phyloP scores from a whole-genome alignment of 1,140 invertebrate species.

The Probaryconus sp. region DNA sequence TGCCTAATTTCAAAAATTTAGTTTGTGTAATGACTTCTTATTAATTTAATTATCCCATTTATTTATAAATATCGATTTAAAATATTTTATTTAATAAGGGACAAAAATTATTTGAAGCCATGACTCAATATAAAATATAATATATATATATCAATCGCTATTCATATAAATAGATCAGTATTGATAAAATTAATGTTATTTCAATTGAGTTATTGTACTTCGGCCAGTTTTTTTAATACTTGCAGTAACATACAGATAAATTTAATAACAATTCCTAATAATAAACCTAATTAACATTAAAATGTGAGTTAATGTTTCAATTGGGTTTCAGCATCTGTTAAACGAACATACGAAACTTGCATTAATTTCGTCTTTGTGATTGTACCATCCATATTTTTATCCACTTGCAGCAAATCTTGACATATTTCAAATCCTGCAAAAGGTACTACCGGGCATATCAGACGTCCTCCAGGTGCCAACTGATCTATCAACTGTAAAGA shows the following conservation, averaged over 20 bases:
- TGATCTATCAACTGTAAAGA: slow-evolving; percentile 78
- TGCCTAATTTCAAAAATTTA: too few species aligned
- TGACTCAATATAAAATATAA: slow-evolving; percentile 37
- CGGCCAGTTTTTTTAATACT: slow-evolving; percentile 39
- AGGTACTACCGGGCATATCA: slow-evolving; percentile 83
- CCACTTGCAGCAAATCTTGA: slow-evolving; percentile 73
- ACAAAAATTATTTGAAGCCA: too few species aligned
- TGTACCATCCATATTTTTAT: slow-evolving; percentile 69
- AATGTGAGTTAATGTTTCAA: slow-evolving; percentile 56
- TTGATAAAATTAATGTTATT: slow-evolving; percentile 14
- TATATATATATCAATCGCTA: slow-evolving; percentile 9
- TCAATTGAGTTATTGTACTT: slow-evolving; percentile 46
- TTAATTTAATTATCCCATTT: too few species aligned
- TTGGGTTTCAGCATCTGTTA: slow-evolving; percentile 72
- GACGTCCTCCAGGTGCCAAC: slow-evolving; percentile 82
- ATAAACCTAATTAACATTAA: slow-evolving; percentile 24
- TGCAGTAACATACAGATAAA: slow-evolving; percentile 25
- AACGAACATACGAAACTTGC: slow-evolving; percentile 74
- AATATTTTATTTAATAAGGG: too few species aligned
- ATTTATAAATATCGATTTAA: too few species aligned
- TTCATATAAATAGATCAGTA: slow-evolving; percentile 18
- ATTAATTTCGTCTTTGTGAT: slow-evolving; percentile 70
- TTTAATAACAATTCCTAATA: slow-evolving; percentile 40
- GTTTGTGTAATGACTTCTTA: too few species aligned
- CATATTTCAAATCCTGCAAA: slow-evolving; percentile 68